These are phyloP conservation scores for Sycobia sp. DNA, from an alignment of 1,140 invertebrate species.

Conservation along the genomic window DNA sequence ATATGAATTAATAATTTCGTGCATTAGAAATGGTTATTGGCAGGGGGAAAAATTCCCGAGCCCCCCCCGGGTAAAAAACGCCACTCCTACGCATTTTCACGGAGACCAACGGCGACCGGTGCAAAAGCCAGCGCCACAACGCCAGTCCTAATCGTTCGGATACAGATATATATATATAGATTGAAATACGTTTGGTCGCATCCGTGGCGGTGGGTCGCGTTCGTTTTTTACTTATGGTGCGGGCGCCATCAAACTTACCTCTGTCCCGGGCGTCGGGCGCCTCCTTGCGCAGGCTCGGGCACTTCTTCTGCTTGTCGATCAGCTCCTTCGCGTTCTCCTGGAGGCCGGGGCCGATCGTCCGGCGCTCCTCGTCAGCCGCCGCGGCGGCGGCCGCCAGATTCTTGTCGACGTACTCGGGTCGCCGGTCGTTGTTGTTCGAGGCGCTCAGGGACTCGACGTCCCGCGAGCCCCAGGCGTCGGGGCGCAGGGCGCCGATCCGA, in stretches of 20 bases:
- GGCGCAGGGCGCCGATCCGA: conserved; percentile 17
- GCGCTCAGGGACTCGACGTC: conserved; percentile 50
- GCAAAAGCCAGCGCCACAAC: no score
- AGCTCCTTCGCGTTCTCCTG: conserved; percentile 51
- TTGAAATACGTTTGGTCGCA: no score
- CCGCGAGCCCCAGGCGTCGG: neutral
- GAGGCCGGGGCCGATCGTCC: neutral
- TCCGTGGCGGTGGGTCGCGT: no score
- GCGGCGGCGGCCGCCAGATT: conserved; percentile 51
- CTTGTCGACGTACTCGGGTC: conserved; percentile 50
- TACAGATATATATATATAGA: no score
- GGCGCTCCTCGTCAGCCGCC: conserved; percentile 41
- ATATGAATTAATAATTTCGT: no score
- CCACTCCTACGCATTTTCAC: no score
- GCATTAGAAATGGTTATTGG: no score
- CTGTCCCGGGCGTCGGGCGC: conserved; percentile 34
- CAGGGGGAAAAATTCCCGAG: no score
- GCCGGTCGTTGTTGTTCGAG: conserved; percentile 59
- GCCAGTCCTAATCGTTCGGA: no score
- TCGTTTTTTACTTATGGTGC: no score
- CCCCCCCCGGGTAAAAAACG: no score
- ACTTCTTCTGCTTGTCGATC: conserved; percentile 51
- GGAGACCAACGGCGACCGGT: no score
- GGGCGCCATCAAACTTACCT: conserved; percentile 34
- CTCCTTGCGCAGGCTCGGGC: conserved; percentile 28